Percentiles rank a stretch among this genome's conserved stretches.
Evolutionary conservation across 2,113 vertebrate species (phyloP).

Genomic region (Sciurus niger): DNA sequence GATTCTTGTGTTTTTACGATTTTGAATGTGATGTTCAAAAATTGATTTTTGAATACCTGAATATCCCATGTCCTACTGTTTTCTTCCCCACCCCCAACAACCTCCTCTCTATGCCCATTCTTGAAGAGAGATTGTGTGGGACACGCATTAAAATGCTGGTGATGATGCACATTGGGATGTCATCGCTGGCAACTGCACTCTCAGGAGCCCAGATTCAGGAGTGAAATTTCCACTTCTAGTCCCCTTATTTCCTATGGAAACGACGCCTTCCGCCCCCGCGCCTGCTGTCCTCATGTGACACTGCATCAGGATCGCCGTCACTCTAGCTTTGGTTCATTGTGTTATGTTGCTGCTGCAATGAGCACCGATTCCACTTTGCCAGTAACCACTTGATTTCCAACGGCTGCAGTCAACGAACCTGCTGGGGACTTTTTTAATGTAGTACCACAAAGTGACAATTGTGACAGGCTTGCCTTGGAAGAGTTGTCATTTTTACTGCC

Average conservation of each 20-base stretch:
- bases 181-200: slow-evolving; percentile 59
- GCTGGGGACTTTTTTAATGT: slow-evolving; percentile 88
- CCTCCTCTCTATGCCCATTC: slow-evolving; percentile 55
- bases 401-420: slow-evolving; percentile 86
- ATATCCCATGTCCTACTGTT: slow-evolving; percentile 18
- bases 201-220: slow-evolving; percentile 81
- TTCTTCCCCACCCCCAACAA: neutral
- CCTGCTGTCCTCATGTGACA: slow-evolving; percentile 41
- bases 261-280: slow-evolving; percentile 69
- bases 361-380: slow-evolving; percentile 81
- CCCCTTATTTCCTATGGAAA: slow-evolving; percentile 92
- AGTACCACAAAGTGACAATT: slow-evolving; percentile 87
- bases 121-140: neutral
- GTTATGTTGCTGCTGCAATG: slow-evolving; percentile 80
- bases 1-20: slow-evolving; percentile 80
- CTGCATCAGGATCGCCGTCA: neutral
- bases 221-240: slow-evolving; percentile 81
- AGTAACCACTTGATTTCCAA: slow-evolving; percentile 83
- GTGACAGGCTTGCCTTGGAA: slow-evolving; percentile 87
- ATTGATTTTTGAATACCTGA: slow-evolving; percentile 63
- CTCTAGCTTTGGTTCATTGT: slow-evolving; percentile 59
- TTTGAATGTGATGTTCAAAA: slow-evolving; percentile 82
- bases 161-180: neutral
- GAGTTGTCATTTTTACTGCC: slow-evolving; percentile 91
- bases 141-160: slow-evolving; percentile 57